Evolutionary conservation across 2,797 vertebrate genomes (phyloP), one percentile per base, ranked within the genome.

Genomic region (Tapirus indicus): DNA sequence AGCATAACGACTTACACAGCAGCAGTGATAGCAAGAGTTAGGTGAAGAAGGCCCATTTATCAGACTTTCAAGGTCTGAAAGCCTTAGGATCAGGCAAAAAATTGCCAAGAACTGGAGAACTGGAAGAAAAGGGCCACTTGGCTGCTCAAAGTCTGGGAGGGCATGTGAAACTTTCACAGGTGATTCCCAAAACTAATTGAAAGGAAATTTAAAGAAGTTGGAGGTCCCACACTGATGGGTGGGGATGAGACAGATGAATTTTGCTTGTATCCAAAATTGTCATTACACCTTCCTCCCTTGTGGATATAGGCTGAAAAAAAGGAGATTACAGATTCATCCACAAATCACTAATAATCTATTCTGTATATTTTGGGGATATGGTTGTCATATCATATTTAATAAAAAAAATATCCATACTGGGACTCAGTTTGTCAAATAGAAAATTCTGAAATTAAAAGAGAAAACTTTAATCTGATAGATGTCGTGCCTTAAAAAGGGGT

Each of bases 391-490:
- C 20, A 21, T 49, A 84, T 56, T 88, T 64, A 89, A 77, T 47
- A 47, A 56, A 41, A 86, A 89, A 92, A 25, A 32, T 27, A 58
- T 44, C 38, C 9, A 23, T 58, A 71, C 12, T 49, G n/a, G 93
- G 88, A 88, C 41, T 89, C 64, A 71, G 11, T 38, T 72, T 95
- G 60, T 41, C 82, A 93, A 60, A 41, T 52, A 91, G 12, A 68
- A 89, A 69, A 7, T 52, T 87, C n/a, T 92, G 60, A 85, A 90
- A 85, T 77, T 38, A 62, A 89, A 91, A 97, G 41, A 85, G 21
- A 87, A 94, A 91, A 95, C 23, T 52, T 96, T 85, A 83, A 71
- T 85, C 38, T 71, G 14, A 68, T 75, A 64, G 21, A 13, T 54
- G 5, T 47, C 47, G 20, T 23, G 17, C 41, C 32, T 47, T 96